Base-by-base conservation (phyloP, 2,797 vertebrate genomes). In the Gymnoscopelus braueri region DNA sequence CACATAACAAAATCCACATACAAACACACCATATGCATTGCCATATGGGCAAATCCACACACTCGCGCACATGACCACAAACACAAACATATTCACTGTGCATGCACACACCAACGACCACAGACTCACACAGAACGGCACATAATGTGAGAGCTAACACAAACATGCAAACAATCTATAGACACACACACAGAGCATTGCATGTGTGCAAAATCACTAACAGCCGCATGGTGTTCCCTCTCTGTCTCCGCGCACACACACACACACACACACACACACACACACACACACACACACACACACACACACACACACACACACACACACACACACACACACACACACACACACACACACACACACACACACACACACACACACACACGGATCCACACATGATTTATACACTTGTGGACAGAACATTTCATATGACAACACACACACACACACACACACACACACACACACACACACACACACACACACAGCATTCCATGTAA, bases 11-110 rank as follows among this genome's bases (percentile, higher is more conserved):
- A 39, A 59, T 44, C 69, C 32, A 47, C 74, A 67, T 58, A 69
- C 55, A 65, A 68, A 73, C 53, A 76, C 74, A 64, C 7, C 39
- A 44, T 44, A 10, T 44, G 39, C 39, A 44, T 9, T 44, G 39
- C 39, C 39, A 44, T 44, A 44, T 44, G 39, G 39, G 8, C 7
- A 44, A 44, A 44, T 44, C 39, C 53, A 10, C 76, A 86, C 65
- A 67, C 24, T 60, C 39, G 56, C 6, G n/a, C 2, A 53, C 29
- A 47, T 32, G 29, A 29, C 54, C 53, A 26, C 53, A 2, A n/a
- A 49, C 44, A 58, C 23, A 61, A 23, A 69, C 47, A 72, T 56
- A 26, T 19, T 49, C 13, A 19, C 12, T 53, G 5, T 39, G 44
- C 48, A 53, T 39, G 44, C 48, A 53, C 64, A 15, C 63, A 32